These are phyloP conservation scores for Colistium nudipinnis DNA, from an alignment of 2,113 vertebrate species.

Conservation along the genomic window DNA sequence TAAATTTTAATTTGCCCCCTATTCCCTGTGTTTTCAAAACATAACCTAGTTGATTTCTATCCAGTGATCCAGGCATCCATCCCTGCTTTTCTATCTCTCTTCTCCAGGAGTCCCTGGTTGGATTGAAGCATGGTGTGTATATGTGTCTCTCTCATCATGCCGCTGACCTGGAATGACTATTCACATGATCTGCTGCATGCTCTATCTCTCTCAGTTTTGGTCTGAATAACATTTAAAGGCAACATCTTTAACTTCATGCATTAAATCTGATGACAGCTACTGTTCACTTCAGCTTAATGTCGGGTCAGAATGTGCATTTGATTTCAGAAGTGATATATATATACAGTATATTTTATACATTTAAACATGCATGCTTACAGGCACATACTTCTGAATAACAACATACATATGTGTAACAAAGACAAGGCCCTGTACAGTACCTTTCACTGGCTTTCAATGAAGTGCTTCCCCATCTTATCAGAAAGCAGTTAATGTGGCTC, in stretches of 20 bases:
- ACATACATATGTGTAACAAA: too few relatives aligned
- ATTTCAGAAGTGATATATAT: too few relatives aligned
- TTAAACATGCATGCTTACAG: too few relatives aligned
- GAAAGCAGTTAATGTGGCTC: too few relatives aligned
- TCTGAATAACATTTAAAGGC: conserved; percentile 13
- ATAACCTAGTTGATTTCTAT: too few relatives aligned
- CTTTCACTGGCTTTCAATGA: too few relatives aligned
- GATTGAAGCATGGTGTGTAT: conserved; percentile 41
- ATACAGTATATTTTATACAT: too few relatives aligned
- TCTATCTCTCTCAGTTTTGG: conserved; percentile 7
- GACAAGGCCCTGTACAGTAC: too few relatives aligned
- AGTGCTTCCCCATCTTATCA: conserved; percentile 3
- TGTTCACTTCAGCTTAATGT: background rate
- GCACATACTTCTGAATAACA: too few relatives aligned
- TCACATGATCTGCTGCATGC: conserved; percentile 51
- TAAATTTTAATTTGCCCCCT: too few relatives aligned
- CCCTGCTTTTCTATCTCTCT: conserved; percentile 13
- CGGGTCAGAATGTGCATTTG: conserved; percentile 6
- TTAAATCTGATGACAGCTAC: conserved; percentile 2
- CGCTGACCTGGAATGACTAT: conserved; percentile 68
- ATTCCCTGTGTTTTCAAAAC: too few relatives aligned
- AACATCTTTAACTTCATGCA: conserved; percentile 11
- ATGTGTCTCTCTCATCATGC: conserved; percentile 56
- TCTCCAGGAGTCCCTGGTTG: conserved; percentile 16
- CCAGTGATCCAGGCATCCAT: background rate